Evolutionary conservation across 2,888 invertebrate species (phyloP).

Genomic region (Platerodrilus igneus): DNA sequence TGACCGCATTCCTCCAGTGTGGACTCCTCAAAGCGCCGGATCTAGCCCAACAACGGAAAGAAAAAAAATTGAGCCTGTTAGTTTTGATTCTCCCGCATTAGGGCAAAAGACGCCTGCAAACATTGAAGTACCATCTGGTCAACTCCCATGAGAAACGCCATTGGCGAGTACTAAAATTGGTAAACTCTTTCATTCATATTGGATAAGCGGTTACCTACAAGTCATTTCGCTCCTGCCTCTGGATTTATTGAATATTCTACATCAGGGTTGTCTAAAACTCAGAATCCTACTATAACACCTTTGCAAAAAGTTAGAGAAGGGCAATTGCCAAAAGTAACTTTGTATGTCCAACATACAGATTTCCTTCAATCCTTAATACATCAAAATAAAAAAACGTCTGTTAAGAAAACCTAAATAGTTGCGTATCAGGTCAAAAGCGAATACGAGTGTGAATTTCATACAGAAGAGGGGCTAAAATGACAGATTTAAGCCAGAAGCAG

Average conservation of each 20-base stretch:
- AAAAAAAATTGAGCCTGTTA: constrained; percentile 76
- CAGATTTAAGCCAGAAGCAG: constrained; percentile 61
- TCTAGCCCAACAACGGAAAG: constrained; percentile 69
- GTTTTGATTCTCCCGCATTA: constrained; percentile 64
- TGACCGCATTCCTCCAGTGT: constrained; percentile 65
- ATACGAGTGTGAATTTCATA: constrained; percentile 73
- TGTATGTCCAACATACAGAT: constrained; percentile 66
- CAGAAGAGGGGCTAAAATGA: constrained; percentile 67
- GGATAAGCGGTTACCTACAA: constrained; percentile 49
- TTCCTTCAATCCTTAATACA: too few species aligned
- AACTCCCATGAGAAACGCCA: constrained; percentile 34
- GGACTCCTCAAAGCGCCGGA: constrained; percentile 70
- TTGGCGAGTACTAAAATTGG: constrained; percentile 32
- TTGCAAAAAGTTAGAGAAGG: constrained; percentile 87
- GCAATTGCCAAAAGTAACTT: constrained; percentile 72
- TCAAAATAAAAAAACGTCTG: too few species aligned
- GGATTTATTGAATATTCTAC: constrained; percentile 51
- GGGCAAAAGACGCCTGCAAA: too few species aligned
- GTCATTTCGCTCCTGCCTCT: constrained; percentile 62
- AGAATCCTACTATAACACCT: constrained; percentile 82
- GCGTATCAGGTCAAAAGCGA: constrained; percentile 68
- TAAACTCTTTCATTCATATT: constrained; percentile 28
- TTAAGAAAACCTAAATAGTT: too few species aligned
- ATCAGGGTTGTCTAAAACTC: constrained; percentile 65
- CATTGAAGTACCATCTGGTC: too few species aligned